Conservation (phyloP, 2,888 invertebrate genomes). For the Phytoseiulus persimilis region DNA sequence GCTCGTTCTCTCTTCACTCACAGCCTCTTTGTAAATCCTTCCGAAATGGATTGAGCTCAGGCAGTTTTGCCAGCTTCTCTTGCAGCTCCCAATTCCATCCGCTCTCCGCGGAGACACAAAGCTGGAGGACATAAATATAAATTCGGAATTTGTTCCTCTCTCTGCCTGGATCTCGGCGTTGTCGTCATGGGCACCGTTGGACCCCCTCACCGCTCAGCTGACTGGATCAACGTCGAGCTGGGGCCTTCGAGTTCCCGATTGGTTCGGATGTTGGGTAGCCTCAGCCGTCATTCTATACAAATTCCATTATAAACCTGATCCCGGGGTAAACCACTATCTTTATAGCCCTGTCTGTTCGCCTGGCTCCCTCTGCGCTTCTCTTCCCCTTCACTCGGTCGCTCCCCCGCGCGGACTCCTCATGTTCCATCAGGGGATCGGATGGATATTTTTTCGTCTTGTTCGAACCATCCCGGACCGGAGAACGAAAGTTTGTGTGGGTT, state of each 20-base stretch:
- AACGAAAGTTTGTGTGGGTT: background rate
- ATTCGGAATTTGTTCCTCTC: background rate
- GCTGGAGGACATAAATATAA: background rate
- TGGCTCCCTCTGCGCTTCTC: background rate
- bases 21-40: background rate
- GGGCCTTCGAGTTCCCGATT: background rate
- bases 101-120: background rate
- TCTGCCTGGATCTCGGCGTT: background rate
- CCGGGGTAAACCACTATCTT: conserved; percentile 5
- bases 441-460: background rate
- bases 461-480: background rate
- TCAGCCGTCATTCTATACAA: background rate
- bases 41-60: background rate
- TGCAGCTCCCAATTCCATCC: background rate
- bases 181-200: background rate
- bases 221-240: background rate
- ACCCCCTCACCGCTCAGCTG: background rate
- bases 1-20: background rate
- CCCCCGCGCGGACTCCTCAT: background rate
- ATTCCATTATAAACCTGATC: conserved; percentile 5
- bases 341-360: background rate
- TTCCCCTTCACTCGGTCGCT: background rate
- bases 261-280: background rate
- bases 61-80: background rate
- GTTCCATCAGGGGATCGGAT: background rate